Conservation (phyloP, 2,888 invertebrate genomes). For the Stenolophus ochropezus region DNA sequence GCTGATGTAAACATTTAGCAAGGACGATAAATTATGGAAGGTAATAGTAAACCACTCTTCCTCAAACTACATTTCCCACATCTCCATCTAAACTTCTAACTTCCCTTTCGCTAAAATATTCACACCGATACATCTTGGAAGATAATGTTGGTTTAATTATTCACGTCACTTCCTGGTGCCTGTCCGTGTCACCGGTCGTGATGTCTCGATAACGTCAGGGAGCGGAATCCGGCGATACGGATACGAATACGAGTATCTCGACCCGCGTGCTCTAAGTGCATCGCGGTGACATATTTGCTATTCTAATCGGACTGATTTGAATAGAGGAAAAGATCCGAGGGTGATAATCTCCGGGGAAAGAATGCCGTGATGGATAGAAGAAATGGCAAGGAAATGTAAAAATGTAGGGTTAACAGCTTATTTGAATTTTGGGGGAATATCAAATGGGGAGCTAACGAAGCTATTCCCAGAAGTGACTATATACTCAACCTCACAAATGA, state of each 20-base stretch:
- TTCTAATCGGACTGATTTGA: constrained; percentile 46
- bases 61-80: background rate
- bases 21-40: background rate
- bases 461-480: too few species aligned
- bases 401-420: background rate
- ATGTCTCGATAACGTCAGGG: constrained; percentile 18
- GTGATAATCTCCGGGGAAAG: background rate
- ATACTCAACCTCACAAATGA: too few species aligned
- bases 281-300: constrained; percentile 39
- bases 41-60: background rate
- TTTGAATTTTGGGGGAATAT: constrained; percentile 10
- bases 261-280: background rate
- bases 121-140: background rate
- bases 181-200: background rate
- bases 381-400: constrained; percentile 4
- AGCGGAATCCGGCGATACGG: background rate
- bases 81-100: background rate
- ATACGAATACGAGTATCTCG: background rate
- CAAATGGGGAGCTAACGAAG: background rate
- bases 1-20: too few species aligned
- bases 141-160: constrained; percentile 30
- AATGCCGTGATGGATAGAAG: background rate
- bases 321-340: background rate
- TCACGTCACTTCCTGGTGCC: constrained; percentile 32
- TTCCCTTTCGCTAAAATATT: constrained; percentile 9